A percentile compares a stretch with the other conserved stretches of the same genome.
Evolutionary conservation across 2,888 invertebrate species (phyloP).

Genomic region (Drepana falcataria): DNA sequence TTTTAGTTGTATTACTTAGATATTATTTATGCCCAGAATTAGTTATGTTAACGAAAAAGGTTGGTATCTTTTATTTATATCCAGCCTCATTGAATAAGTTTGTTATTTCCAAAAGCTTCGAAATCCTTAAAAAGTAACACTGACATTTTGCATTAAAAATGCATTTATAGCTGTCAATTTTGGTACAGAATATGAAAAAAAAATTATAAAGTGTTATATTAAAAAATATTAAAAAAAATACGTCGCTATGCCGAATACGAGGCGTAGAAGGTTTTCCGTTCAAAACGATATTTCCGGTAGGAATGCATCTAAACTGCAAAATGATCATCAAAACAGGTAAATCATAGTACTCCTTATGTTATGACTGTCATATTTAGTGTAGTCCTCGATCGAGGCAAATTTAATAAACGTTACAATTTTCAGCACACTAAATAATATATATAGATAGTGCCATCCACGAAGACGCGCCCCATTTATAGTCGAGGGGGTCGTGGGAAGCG

Average conservation of each 20-base stretch:
- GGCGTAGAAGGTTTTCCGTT: slow-evolving; percentile 62
- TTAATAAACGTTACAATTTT: too few species aligned
- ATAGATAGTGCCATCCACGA: too few species aligned
- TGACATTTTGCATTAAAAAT: slow-evolving; percentile 15
- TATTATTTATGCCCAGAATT: too few species aligned
- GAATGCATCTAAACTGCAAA: slow-evolving; percentile 36
- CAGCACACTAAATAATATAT: too few species aligned
- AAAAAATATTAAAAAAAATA: slow-evolving; percentile 25
- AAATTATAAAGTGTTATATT: slow-evolving; percentile 13
- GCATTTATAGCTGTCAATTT: slow-evolving; percentile 11
- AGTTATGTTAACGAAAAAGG: too few species aligned
- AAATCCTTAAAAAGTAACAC: background rate
- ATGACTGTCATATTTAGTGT: background rate
- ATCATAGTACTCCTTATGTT: background rate
- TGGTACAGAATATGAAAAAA: slow-evolving; percentile 7
- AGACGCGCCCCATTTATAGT: too few species aligned
- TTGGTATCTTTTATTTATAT: too few species aligned
- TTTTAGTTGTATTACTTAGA: too few species aligned
- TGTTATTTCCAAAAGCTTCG: background rate
- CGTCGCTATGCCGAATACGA: slow-evolving; percentile 60
- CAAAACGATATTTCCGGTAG: slow-evolving; percentile 43
- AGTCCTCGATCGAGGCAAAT: too few species aligned
- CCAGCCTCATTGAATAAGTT: background rate
- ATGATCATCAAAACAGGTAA: slow-evolving; percentile 46
- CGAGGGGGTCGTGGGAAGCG: too few species aligned